Base-by-base conservation (phyloP, 2,888 invertebrate genomes). In the Meteorus colon region DNA sequence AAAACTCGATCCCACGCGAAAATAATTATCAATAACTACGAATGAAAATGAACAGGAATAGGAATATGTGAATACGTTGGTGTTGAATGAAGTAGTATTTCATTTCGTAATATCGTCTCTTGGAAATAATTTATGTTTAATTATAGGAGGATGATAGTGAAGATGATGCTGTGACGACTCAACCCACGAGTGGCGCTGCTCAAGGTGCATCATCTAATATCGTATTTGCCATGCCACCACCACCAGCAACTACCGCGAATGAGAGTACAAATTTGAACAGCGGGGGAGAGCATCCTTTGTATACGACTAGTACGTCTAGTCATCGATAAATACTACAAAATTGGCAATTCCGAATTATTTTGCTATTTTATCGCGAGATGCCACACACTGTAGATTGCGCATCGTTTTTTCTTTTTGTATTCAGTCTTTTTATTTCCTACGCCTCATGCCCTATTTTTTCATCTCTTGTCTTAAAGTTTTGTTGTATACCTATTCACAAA, bases 251-350 rank as follows among this genome's bases (percentile, higher is more conserved):
- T 16, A 90, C 91, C 63, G 91, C 92, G 77, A 94, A 93, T 70
- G 95, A 95, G 89, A 94, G 92, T 87, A 95, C 95, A 51, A 94
- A 93, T 84, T 92, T 95, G 77, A 89, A 89, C 82, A 88, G 89
- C 72, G 87, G 87, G 37, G 86, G 85, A 67, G 86, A 88, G 37
- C 88, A 86, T 79, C 83, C 86, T 79, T 84, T 86, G 75, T 88
- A 88, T 80, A 88, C 88, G 76, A 84, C 88, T 77, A 88, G 88
- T 88, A 88, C 86, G 84, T 84, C 84, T 80, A 84, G 78, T 78
- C 83, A 82, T 81, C 84, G 81, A 86, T 77, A 77, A 73, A 65
- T 68, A 59, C 41, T 29, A 48, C 41, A 55, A 19, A 63, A 34
- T 37, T 19, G 6, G 70, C 63, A 72, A 48, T 27, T 73, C 19